Evolutionary conservation across 2,797 vertebrate genomes (phyloP), one percentile per base, ranked within the genome.

Genomic region (Coregonus sp.): DNA sequence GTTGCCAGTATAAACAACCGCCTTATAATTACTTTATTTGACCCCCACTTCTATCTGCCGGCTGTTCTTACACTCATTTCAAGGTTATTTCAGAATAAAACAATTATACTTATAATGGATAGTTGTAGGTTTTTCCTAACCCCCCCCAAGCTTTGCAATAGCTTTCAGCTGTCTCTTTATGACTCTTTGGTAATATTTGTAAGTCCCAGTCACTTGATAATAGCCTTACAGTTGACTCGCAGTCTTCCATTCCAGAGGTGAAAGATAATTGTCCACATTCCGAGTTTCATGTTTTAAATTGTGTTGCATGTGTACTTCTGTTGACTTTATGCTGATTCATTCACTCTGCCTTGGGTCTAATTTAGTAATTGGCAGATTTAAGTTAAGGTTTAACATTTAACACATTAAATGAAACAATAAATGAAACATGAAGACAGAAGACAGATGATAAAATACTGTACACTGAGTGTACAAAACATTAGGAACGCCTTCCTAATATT

Each of bases 51-150:
- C 72, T 83, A 78, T 88, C 82, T 87, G 67, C 0, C 75, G 84
- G 85, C 81, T 82, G 87, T 80, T 85, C 88, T 85, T 86, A 76
- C 37, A 80, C 78, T 89, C 75, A 67, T 85, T 93, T 91, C 90
- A 84, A 91, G 92, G 83, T 87, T 92, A 81, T 87, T 92, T 80
- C 86, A 91, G 88, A 94, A 90, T 89, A 90, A 93, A 94, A 87
- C 88, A 92, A 82, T 93, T 92, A 86, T 31, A 73, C 82, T 81
- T 86, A 85, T 75, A 86, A 67, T 73, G 4, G 80, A 81, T 77
- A 85, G 88, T 90, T 81, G 70, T 79, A 78, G 86, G 74, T 54
- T 75, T 66, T 12, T 31, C 2, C 12, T 25, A 20, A 76, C 81
- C 61, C 81, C 81, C 61, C 70, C 61, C 50, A 65, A 88, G 61